Evolutionary conservation across 2,113 vertebrate genomes (phyloP).

Genomic region (Rhinogobius similis): DNA sequence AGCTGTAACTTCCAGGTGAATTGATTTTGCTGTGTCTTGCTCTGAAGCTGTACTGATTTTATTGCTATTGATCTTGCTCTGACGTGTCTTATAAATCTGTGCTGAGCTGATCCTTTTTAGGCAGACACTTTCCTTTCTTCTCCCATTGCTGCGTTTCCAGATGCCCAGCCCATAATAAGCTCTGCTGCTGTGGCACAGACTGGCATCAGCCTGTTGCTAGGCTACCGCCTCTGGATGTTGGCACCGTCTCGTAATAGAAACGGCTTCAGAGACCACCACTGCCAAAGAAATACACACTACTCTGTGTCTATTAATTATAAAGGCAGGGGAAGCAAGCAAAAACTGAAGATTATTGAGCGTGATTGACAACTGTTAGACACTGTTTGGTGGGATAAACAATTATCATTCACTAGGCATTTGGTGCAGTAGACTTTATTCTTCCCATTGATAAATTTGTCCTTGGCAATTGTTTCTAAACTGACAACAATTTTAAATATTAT

Average conservation of each 20-base stretch:
- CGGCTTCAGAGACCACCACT: conserved; percentile 38
- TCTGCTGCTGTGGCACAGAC: conserved; percentile 34
- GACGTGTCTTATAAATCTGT: not conserved
- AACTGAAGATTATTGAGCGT: not conserved
- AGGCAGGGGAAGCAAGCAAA: not conserved
- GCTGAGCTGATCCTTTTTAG: not conserved
- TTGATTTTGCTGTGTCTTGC: not conserved
- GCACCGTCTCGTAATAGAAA: conserved; percentile 51
- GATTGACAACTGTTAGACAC: not conserved
- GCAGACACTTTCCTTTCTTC: conserved; percentile 20
- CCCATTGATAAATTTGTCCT: too few species aligned
- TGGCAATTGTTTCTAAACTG: too few species aligned
- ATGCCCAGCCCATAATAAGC: conserved; percentile 21
- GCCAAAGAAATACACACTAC: conserved; percentile 11
- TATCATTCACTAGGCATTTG: too few species aligned
- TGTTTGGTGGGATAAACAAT: too few species aligned
- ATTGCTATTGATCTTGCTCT: not conserved
- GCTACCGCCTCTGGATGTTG: conserved; percentile 62
- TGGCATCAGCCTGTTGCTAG: conserved; percentile 71
- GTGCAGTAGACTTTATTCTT: too few species aligned
- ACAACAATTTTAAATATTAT: too few species aligned
- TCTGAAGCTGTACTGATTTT: not conserved
- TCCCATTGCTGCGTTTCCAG: conserved; percentile 39
- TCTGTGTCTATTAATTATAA: not conserved
- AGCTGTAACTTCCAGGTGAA: not conserved